A percentile compares a stretch with the other conserved stretches of the same genome.
These are phyloP conservation scores for Andrena chrysosceles DNA, from an alignment of 2,888 invertebrate genomes.

Conservation along the genomic window DNA sequence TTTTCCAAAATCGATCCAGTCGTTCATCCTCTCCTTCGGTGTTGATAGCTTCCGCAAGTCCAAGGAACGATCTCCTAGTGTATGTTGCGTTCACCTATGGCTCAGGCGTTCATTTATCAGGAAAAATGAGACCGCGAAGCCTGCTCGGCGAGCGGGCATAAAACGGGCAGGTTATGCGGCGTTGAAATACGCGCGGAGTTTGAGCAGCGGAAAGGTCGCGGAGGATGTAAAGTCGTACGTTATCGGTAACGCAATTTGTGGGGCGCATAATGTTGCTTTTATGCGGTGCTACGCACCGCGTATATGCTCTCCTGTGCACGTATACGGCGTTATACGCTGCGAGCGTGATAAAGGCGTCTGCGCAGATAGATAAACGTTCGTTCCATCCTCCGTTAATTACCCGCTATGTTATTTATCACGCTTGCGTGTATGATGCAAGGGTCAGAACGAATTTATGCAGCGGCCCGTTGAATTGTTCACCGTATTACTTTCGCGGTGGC, in stretches of 20 bases:
- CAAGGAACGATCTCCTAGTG: too few relatives aligned
- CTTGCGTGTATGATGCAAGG: conserved; percentile 65
- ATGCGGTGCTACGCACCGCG: conserved; percentile 57
- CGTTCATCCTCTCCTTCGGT: too few relatives aligned
- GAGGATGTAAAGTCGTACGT: conserved; percentile 55
- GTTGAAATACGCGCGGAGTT: conserved; percentile 28
- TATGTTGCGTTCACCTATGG: too few relatives aligned
- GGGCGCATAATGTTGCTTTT: conserved; percentile 74
- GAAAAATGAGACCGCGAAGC: conserved; percentile 1
- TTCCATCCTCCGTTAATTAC: conserved; percentile 73
- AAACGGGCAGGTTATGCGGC: background rate
- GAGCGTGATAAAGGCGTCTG: conserved; percentile 73
- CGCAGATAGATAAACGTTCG: conserved; percentile 72
- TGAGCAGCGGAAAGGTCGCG: conserved; percentile 43
- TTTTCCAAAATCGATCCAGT: too few relatives aligned
- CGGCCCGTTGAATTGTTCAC: conserved; percentile 65
- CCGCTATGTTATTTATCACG: conserved; percentile 71
- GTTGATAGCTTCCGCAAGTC: too few relatives aligned
- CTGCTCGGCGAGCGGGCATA: background rate
- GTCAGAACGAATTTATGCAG: conserved; percentile 69
- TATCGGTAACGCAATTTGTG: conserved; percentile 73
- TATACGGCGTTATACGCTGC: conserved; percentile 32
- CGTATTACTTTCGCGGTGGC: conserved; percentile 61
- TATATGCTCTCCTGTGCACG: background rate
- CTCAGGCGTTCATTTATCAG: background rate